Conservation (phyloP, 2,113 vertebrate genomes). For the Tenrec ecaudatus region DNA sequence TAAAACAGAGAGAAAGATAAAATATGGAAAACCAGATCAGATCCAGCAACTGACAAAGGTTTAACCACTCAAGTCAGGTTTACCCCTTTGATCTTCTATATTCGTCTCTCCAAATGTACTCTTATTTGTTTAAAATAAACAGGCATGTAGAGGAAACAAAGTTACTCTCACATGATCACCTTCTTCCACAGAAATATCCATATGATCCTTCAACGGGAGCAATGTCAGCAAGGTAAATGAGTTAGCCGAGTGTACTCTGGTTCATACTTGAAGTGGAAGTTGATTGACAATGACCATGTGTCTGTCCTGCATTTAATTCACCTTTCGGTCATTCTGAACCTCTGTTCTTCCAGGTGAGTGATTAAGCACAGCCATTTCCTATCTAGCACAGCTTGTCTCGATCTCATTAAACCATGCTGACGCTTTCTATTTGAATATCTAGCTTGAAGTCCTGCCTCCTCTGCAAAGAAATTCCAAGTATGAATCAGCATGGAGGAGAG, state of each 20-base stretch:
- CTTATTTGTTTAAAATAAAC: not conserved
- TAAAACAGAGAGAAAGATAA: too few relatives aligned
- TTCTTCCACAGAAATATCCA: not conserved
- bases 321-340: constrained; percentile 17
- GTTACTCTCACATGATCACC: not conserved
- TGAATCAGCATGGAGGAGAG: not conserved
- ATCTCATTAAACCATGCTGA: not conserved
- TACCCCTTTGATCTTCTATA: too few relatives aligned
- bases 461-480: not conserved
- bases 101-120: too few relatives aligned
- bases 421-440: not conserved
- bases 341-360: not conserved
- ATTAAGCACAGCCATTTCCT: constrained; percentile 1
- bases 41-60: too few relatives aligned
- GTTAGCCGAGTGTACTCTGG: not conserved
- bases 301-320: constrained; percentile 1
- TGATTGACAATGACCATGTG: not conserved
- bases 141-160: not conserved
- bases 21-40: too few relatives aligned
- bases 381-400: not conserved
- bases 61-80: too few relatives aligned
- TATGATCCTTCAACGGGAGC: not conserved
- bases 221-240: not conserved
- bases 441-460: not conserved
- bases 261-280: constrained; percentile 7